Evolutionary conservation across 2,797 vertebrate species (phyloP).

Genomic region (Fundulus diaphanus): DNA sequence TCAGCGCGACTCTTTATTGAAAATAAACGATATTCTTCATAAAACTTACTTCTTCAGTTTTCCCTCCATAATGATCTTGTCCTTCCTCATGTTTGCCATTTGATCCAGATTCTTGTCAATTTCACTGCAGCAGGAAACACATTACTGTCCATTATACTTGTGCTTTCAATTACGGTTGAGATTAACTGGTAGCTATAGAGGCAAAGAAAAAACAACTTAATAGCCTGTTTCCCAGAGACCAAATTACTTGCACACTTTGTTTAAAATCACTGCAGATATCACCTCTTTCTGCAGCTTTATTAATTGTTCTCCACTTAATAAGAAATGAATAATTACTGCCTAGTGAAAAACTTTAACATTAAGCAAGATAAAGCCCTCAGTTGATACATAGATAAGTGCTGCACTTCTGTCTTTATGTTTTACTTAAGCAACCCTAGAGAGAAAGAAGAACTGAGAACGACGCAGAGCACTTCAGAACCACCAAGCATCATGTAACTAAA

Average conservation of each 20-base stretch:
- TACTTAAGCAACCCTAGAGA: background rate
- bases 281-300: slow-evolving; percentile 46
- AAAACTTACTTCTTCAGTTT: slow-evolving; percentile 97
- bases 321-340: slow-evolving; percentile 41
- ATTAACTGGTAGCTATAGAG: slow-evolving; percentile 19
- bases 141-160: slow-evolving; percentile 26
- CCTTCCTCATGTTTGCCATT: slow-evolving; percentile 97
- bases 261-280: slow-evolving; percentile 51
- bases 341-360: slow-evolving; percentile 36
- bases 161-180: slow-evolving; percentile 11
- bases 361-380: slow-evolving; percentile 15
- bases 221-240: slow-evolving; percentile 26
- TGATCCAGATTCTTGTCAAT: slow-evolving; percentile 99
- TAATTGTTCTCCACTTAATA: slow-evolving; percentile 49
- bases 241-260: slow-evolving; percentile 49
- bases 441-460: background rate
- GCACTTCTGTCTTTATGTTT: slow-evolving; percentile 5
- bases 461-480: slow-evolving; percentile 1
- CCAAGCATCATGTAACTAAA: background rate
- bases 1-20: background rate
- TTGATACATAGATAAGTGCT: background rate
- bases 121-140: slow-evolving; percentile 85
- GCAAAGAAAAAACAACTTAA: slow-evolving; percentile 27
- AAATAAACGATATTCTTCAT: background rate
- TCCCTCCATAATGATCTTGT: slow-evolving; percentile 97